Evolutionary conservation across 2,888 invertebrate species (phyloP).

Genomic region (Marasmarcha lunaedactyla): DNA sequence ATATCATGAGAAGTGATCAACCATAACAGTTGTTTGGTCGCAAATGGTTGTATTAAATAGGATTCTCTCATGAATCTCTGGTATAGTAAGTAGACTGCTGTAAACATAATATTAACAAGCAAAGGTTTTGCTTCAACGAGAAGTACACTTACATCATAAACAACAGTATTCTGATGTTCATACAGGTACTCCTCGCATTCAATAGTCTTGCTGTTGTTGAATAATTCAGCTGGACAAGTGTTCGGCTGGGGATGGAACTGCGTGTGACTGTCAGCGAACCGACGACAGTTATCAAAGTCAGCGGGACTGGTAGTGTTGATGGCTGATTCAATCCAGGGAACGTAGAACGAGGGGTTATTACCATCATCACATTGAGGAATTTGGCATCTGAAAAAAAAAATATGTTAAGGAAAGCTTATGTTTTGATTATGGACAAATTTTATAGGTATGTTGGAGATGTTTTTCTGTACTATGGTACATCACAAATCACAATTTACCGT

Average conservation of each 20-base stretch:
- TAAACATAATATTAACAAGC: too few relatives aligned
- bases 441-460: too few relatives aligned
- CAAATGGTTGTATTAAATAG: too few relatives aligned
- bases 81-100: too few relatives aligned
- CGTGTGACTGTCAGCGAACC: constrained; percentile 28
- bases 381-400: constrained; percentile 37
- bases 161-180: constrained; percentile 42
- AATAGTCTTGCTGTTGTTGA: constrained; percentile 26
- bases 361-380: constrained; percentile 41
- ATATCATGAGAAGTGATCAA: too few relatives aligned
- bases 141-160: constrained; percentile 52
- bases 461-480: too few relatives aligned
- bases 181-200: constrained; percentile 39
- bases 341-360: constrained; percentile 28
- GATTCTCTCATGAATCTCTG: too few relatives aligned
- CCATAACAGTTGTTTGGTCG: too few relatives aligned
- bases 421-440: too few relatives aligned
- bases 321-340: constrained; percentile 40
- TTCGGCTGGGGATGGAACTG: constrained; percentile 13
- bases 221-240: constrained; percentile 38
- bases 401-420: neutral
- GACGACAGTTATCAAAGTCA: constrained; percentile 38
- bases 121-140: too few relatives aligned
- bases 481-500: too few relatives aligned
- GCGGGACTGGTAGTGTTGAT: constrained; percentile 28